Base-by-base conservation (phyloP, 1,140 invertebrate genomes). In the Drosophila virilis region DNA sequence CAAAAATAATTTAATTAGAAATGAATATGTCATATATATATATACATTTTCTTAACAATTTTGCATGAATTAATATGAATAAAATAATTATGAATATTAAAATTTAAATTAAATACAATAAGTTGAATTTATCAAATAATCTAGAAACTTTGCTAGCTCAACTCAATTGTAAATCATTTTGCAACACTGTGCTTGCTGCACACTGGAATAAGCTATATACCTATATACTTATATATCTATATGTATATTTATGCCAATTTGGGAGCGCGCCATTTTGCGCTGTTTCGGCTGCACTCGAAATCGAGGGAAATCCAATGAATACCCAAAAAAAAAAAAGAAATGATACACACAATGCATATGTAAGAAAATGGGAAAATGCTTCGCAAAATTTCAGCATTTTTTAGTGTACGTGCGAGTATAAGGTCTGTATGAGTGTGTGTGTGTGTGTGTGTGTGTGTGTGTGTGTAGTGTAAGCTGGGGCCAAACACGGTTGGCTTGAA, bases 221-320 rank as follows among this genome's bases (percentile, higher is more conserved):
- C 22, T 28, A 28, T 28, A 5, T 46, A 38, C 35, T 33, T 45
- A 64, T 13, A 57, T 70, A 22, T 22, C 22, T 22, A 22, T 22
- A 22, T 22, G 22, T 22, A 22, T 13, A 57, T 70, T 38, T 51
- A 67, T 51, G 15, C 28, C 51, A 43, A 61, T 62, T 74, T 62
- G n/a, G 57, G 13, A 50, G 13, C 33, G 43, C 43, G 38, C 38
- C 66, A 57, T 15, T 54, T 38, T 61, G 32, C 70, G 33, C 43
- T 51, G 6, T 22, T 33, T 46, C 38, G 40, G 60, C 17, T 59
- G 71, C 61, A 65, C 45, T 66, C 59, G 58, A 74, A 78, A 59
- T 59, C 72, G 60, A 66, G 66, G 33, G 12, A 78, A 78, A 59
- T 55, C 48, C 65, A 69, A 82, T 65, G 54, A 66, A 78, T 75